A percentile compares a stretch with the other conserved stretches of the same genome.
Conservation (phyloP, 1,140 invertebrate species). For the Odontomachus brunneus region DNA sequence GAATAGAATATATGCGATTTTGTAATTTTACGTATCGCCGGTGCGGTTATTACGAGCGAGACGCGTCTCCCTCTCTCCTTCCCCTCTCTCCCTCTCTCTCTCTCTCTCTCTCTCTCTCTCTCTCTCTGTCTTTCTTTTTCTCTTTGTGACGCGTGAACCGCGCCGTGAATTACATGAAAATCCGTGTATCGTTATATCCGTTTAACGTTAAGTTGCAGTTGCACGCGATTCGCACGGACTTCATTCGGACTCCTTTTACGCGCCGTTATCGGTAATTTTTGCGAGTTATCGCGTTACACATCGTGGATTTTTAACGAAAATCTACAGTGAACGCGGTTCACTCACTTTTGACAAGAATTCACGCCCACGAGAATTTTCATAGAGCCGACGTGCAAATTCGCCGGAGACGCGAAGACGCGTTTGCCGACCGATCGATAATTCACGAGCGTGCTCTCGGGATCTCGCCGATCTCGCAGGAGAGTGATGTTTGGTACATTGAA, state of each 20-base stretch:
- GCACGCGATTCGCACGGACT: background rate
- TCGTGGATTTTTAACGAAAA: background rate
- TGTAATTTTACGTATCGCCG: constrained; percentile 52
- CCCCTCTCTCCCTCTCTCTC: too few relatives aligned
- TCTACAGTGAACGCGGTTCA: background rate
- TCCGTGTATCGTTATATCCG: background rate
- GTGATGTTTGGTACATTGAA: too few relatives aligned
- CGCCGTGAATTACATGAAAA: constrained; percentile 8
- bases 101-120: too few relatives aligned
- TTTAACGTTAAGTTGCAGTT: constrained; percentile 27
- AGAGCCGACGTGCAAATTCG: too few relatives aligned
- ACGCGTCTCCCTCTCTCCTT: background rate
- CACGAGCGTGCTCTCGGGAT: background rate
- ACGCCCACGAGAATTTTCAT: background rate
- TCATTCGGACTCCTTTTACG: background rate
- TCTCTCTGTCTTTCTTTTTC: too few relatives aligned
- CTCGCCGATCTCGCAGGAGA: too few relatives aligned
- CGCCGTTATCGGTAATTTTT: constrained; percentile 18
- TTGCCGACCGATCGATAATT: background rate
- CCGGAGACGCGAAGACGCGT: background rate
- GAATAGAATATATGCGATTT: constrained; percentile 35
- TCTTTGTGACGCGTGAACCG: constrained; percentile 23
- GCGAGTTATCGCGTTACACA: background rate
- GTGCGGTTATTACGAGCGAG: constrained; percentile 25
- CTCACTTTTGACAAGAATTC: background rate